Evolutionary conservation across 2,113 vertebrate genomes (phyloP), one percentile per base, ranked within the genome.

Genomic region (Australoheros scitulus): DNA sequence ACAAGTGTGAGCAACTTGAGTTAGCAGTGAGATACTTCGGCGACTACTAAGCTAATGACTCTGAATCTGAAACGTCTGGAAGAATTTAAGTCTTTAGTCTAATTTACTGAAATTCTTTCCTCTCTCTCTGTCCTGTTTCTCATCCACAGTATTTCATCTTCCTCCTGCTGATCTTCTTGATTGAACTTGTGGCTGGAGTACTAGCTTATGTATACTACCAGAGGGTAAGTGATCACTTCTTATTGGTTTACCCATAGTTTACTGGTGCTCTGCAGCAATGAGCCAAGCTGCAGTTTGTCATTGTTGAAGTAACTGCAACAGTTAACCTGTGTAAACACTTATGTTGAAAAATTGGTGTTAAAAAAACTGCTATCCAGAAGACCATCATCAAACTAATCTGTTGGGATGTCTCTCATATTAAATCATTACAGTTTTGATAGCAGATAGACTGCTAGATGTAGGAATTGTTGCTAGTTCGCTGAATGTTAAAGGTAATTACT

Each of bases 201-300:
- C 93, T 97, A 91, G 97, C 97, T 10, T 97, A 97, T 3, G 93
- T 97, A 10, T 97, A 97, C 87, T 97, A 97, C 91, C 97, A 96
- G 82, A 96, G 79, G 94, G 97, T 97, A 86, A 96, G 96, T 92
- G 24, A 32, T 76, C 24, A 50, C 20, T 29, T 2, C n/a, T 64
- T 26, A 22, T 36, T 15, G 47, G 56, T 32, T 61, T 10, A 15
- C 13, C 32, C 59, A 3, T 22, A 79, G 56, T 57, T 77, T 9
- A 57, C 6, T 32, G 50, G 38, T 4, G 29, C 11, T 70, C 0
- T 60, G 20, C 64, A 80, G 47, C 15, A 32, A 63, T 34, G 14
- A 55, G 7, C 24, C 3, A 56, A 52, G 22, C 29, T 55, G 47
- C 20, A 70, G 24, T 72, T 55, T 14, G 29, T 72, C 10, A 24